Base-by-base conservation (phyloP, 1,140 invertebrate genomes). In the Calliphora vicina region DNA sequence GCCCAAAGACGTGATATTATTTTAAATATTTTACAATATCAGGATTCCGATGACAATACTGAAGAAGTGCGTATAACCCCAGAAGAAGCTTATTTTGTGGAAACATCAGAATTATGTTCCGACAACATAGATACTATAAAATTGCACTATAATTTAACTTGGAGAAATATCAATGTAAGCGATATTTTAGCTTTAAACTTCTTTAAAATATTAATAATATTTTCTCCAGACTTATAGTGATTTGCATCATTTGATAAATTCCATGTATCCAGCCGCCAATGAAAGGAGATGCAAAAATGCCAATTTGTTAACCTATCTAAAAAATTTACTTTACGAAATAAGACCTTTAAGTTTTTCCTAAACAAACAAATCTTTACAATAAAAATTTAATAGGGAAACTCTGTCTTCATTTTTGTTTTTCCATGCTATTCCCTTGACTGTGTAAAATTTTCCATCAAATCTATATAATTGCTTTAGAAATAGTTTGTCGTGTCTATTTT, bases 101-200 rank as follows among this genome's bases (percentile, higher is more conserved):
- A 87, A n/a, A 81, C 88, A 10, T 42, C 84, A 0, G 88, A 89
- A 43, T 74, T 88, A 0, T 89, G 88, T 10, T 89, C 88, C 9
- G 86, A 89, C 82, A 35, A 89, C 45, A 82, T 88, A 0, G 43
- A 89, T 74, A 42, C 85, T 1, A 84, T 89, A 12, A 85, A 84
- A n/a, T 43, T 89, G 2, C 74, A 84, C 3, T 89, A 86, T 45
- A 83, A 42, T n/a, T 45, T 80, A 1, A 89, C 88, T 0, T 89
- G 88, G 88, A 84, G 88, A 2, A 89, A 89, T 42, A 84, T 89
- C 61, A 43, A 50, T 23, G 88, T 89, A 82, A 86, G 86, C n/a
- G 85, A 1, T n/a, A 26, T 35, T 1, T 35, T 35, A 35, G 10
- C 35, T 2, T 8, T 35, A 35, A 35, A 35, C 23, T 73, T 43